These are phyloP conservation scores for Macrocentrus cingulum DNA, from an alignment of 1,140 invertebrate species.

Conservation along the genomic window DNA sequence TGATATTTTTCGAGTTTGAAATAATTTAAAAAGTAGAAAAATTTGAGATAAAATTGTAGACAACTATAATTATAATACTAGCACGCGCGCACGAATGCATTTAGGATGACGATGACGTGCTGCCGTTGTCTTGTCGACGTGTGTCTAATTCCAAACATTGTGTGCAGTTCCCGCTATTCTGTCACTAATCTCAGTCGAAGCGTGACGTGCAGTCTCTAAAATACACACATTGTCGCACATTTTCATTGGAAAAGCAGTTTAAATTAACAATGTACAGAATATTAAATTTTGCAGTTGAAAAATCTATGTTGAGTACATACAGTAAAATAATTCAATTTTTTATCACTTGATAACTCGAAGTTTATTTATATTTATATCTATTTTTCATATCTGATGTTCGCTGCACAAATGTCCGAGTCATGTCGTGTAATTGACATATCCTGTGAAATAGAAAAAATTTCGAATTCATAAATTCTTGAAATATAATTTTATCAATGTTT, in stretches of 20 bases:
- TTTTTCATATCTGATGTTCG: background rate
- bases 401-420: slow-evolving; percentile 6
- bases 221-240: background rate
- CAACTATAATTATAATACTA: slow-evolving; percentile 24
- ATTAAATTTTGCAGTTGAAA: no score
- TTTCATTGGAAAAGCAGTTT: background rate
- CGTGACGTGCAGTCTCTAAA: slow-evolving; percentile 4
- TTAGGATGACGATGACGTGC: slow-evolving; percentile 21
- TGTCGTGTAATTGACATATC: slow-evolving; percentile 7
- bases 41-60: slow-evolving; percentile 28
- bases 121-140: slow-evolving; percentile 26
- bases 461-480: no score
- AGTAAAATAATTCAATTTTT: no score
- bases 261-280: background rate
- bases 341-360: no score
- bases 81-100: slow-evolving; percentile 10
- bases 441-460: background rate
- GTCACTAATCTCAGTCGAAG: slow-evolving; percentile 17
- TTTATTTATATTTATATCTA: background rate
- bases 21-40: slow-evolving; percentile 13
- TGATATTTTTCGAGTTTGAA: no score
- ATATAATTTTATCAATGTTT: no score
- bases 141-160: slow-evolving; percentile 30
- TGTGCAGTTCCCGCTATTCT: slow-evolving; percentile 17
- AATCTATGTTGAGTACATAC: no score